Conservation (phyloP, 2,797 vertebrate species). For the Phylloscopus collybita region DNA sequence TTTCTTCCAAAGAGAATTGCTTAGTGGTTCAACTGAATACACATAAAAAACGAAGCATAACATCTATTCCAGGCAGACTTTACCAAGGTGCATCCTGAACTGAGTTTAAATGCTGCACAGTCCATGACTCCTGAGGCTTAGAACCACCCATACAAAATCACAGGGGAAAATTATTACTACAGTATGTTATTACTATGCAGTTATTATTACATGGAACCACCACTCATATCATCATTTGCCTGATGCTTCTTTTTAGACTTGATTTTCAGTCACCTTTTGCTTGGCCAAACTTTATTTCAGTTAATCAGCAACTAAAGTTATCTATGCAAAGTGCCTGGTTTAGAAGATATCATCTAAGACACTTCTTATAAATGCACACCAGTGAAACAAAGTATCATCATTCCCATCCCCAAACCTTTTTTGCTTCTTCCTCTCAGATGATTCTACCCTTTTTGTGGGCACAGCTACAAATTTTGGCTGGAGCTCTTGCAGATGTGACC, state of each 20-base stretch:
- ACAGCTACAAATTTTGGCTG: neutral
- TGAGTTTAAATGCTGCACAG: neutral
- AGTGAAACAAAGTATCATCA: neutral
- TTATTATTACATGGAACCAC: neutral
- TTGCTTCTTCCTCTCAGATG: rapidly evolving
- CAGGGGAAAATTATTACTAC: neutral
- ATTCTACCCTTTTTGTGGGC: neutral
- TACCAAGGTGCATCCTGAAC: neutral
- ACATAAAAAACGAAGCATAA: neutral
- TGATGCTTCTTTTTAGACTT: neutral
- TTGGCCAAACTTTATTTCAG: neutral
- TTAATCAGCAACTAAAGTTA: neutral
- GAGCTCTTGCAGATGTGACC: neutral
- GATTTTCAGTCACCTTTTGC: neutral
- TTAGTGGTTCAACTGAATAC: neutral
- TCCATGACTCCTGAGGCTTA: neutral
- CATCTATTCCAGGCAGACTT: neutral
- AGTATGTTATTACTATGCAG: neutral
- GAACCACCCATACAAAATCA: neutral
- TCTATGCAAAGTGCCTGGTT: neutral
- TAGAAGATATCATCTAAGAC: neutral
- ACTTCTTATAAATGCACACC: neutral
- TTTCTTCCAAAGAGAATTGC: neutral
- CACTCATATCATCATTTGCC: neutral
- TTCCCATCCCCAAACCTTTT: neutral